Base-by-base conservation (phyloP, 2,797 vertebrate genomes). In the Parambassis ranga region DNA sequence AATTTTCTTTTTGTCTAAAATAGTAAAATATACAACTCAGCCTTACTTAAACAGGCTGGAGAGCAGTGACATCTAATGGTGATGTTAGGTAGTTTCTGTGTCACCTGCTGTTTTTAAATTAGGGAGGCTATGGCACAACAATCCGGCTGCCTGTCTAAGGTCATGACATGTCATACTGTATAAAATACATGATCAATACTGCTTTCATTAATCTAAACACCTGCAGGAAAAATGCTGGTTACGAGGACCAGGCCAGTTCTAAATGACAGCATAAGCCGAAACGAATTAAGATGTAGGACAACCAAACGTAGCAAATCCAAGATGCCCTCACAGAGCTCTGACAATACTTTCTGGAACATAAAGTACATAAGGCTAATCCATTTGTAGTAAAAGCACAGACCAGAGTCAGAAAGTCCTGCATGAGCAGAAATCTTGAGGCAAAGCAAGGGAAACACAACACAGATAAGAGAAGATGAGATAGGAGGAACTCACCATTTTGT, bases 401-500 rank as follows among this genome's bases (percentile, higher is more conserved):
- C 13, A 51, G 5, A 52, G 13, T 18, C n/a, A 26, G n/a, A 31
- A 10, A 44, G 26, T 58, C n/a, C 22, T 38, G 15, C 18, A 7
- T 1, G 0, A 46, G 5, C 16, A 50, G 19, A 43, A 22, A 36
- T 24, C 13, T 15, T 1, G 2, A 5, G 9, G 15, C 10, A 30
- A 7, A 18, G 20, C 20, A 51, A 23, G 9, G 2, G 4, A 2
- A 27, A 14, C 5, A 19, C 7, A 30, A 5, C 10, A 38, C 14
- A 19, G 42, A 30, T n/a, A n/a, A 23, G 1, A 38, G 6, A 4
- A 36, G 4, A 52, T 3, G 15, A 41, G 7, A 27, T 2, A 4
- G 10, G 26, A n/a, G 36, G 47, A 83, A 95, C 97, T 93, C 89
- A 99, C 98, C 92, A 96, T 91, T 94, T 98, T 98, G 93, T 99